Evolutionary conservation across 2,888 invertebrate species (phyloP), one percentile per base, ranked within the genome.

Genomic region (Caenorhabditis sp.): DNA sequence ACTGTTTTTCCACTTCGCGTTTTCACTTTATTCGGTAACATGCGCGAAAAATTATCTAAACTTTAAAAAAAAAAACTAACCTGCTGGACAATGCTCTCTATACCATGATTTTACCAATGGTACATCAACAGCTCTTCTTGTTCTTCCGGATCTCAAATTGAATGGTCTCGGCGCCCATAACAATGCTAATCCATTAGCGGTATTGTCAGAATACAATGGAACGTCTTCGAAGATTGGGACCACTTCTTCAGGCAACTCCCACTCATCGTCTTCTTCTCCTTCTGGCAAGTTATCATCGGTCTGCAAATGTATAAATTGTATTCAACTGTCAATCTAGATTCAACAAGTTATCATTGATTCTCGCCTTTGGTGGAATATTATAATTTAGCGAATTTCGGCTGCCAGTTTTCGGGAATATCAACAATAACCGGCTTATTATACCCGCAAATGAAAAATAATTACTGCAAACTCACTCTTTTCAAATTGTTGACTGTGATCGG

Each of bases 131-230:
- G 99, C 97, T 80, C 99, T 92, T 58, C 99, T 76, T 0, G 85
- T 86, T 64, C 96, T 92, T 50, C 95, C 95, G 70, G 97, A 97
- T 87, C 99, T 92, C 89, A 96, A 92, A 88, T 96, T 96, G 88
- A 97, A 99, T 8, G 99, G 99, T 70, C 99, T 91, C 0, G 99
- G 97, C 1, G 99, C 97, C 97, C 86, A 87, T 14, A 87, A 66
- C 26, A 87, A 81, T 1, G 85, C 86, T 53, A 87, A 79, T 50
- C 87, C 99, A 90, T 99, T 97, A 0, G 99, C 97, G 0, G 99
- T 99, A 88, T 99, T 96, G 88, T 99, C 97, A 0, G 97, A 95
- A 88, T 99, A 99, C 61, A 99, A 90, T 0, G 97, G 96, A 14
- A 94, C 94, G 38, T 90, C 89, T 60, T 87, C 83, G 70, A 99